These are phyloP conservation scores for Squalus acanthias DNA, from an alignment of 2,797 vertebrate genomes.

Conservation along the genomic window DNA sequence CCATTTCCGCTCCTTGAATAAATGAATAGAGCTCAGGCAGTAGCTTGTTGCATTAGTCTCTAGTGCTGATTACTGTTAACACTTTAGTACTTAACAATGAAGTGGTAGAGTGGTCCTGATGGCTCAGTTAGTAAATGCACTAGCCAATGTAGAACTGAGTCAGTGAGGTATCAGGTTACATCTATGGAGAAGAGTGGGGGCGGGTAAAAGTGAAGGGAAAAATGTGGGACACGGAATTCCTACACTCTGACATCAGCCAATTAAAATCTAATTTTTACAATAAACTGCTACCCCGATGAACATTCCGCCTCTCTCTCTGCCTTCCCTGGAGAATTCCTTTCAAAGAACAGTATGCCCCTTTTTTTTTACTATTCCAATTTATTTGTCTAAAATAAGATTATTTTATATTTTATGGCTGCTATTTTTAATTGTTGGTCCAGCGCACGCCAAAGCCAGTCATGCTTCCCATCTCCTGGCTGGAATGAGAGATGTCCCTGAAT, in stretches of 20 bases:
- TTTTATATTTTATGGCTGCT: not conserved
- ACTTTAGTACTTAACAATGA: not conserved
- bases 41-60: not conserved
- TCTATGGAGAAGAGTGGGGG: not conserved
- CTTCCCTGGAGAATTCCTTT: not conserved
- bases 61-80: not conserved
- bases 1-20: not conserved
- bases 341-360: slow-evolving; percentile 1
- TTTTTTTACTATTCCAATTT: not conserved
- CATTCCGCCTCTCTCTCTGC: slow-evolving; percentile 6
- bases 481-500: not conserved
- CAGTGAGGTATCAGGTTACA: not conserved
- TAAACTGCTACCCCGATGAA: not conserved
- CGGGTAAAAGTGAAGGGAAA: not conserved
- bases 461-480: not conserved
- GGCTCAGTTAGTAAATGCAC: not conserved
- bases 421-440: slow-evolving; percentile 2
- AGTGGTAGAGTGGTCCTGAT: not conserved
- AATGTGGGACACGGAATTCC: not conserved
- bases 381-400: not conserved
- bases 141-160: not conserved
- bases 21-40: not conserved
- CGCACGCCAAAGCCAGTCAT: not conserved
- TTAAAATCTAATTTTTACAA: not conserved
- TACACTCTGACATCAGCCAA: not conserved